Base-by-base conservation (phyloP, 2,888 invertebrate genomes). In the Pseudolycoriella hygida region DNA sequence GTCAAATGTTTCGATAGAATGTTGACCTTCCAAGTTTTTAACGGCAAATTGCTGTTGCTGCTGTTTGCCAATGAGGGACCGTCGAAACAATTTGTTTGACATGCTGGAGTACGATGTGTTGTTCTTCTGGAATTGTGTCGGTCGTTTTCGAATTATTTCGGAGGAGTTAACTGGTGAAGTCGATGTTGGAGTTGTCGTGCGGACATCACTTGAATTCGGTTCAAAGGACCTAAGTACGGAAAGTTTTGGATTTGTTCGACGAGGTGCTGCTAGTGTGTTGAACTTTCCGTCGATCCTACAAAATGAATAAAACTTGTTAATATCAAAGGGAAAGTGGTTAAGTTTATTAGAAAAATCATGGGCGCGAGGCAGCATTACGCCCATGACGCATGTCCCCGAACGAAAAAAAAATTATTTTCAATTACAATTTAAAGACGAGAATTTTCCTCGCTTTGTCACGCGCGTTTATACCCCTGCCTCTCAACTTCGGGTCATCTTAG, bases 281-380 rank as follows among this genome's bases (percentile, higher is more conserved):
- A 38, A 46, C 41, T 49, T 49, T n/a, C 42, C 42, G 30, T 46
- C 46, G 11, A 45, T 46, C 32, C 46, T 46, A 17, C 14, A 42
- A 46, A 30, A 17, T 20, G n/a, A 34, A 37, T n/a, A n/a, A n/a
- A n/a, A n/a, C n/a, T n/a, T n/a, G n/a, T n/a, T n/a, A n/a, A n/a
- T n/a, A n/a, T n/a, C n/a, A n/a, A n/a, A n/a, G n/a, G n/a, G n/a
- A n/a, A n/a, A n/a, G n/a, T n/a, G n/a, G n/a, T n/a, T n/a, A n/a
- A n/a, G n/a, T n/a, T n/a, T n/a, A n/a, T n/a, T n/a, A n/a, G n/a
- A n/a, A n/a, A n/a, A n/a, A n/a, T n/a, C n/a, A n/a, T n/a, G n/a
- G n/a, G n/a, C n/a, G n/a, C n/a, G n/a, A n/a, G n/a, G n/a, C n/a
- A n/a, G n/a, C n/a, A n/a, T n/a, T n/a, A n/a, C n/a, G n/a, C n/a